These are phyloP conservation scores for Zophobas atratus DNA, from an alignment of 1,140 invertebrate genomes.

Conservation along the genomic window DNA sequence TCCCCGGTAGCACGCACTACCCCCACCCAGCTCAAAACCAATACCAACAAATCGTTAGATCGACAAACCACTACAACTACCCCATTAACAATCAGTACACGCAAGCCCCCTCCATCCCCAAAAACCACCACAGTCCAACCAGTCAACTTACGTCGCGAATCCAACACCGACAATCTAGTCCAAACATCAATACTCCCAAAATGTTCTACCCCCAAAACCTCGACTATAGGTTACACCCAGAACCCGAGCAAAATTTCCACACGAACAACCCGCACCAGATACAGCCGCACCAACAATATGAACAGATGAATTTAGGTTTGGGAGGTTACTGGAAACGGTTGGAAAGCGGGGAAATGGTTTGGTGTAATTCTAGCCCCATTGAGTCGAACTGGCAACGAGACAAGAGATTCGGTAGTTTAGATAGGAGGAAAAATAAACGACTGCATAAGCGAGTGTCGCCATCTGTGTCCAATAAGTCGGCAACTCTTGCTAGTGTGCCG, in stretches of 20 bases:
- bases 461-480: slow-evolving; percentile 61
- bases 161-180: slow-evolving; percentile 59
- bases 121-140: slow-evolving; percentile 34
- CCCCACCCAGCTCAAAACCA: slow-evolving; percentile 1
- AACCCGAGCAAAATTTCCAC: slow-evolving; percentile 35
- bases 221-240: slow-evolving; percentile 7
- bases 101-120: background rate
- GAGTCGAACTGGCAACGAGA: slow-evolving; percentile 63
- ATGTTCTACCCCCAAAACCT: slow-evolving; percentile 25
- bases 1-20: background rate
- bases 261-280: slow-evolving; percentile 61
- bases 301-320: slow-evolving; percentile 64
- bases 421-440: slow-evolving; percentile 72
- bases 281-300: slow-evolving; percentile 67
- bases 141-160: background rate
- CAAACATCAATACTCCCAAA: slow-evolving; percentile 50
- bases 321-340: slow-evolving; percentile 66
- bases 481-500: slow-evolving; percentile 59
- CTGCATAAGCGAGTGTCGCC: slow-evolving; percentile 65
- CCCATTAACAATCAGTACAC: slow-evolving; percentile 18
- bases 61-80: slow-evolving; percentile 21
- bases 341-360: slow-evolving; percentile 65
- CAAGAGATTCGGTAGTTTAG: slow-evolving; percentile 75
- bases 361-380: slow-evolving; percentile 61
- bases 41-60: background rate